A percentile compares a stretch with the other conserved stretches of the same genome.
Conservation (phyloP, 2,888 invertebrate genomes). For the Thymelicus sylvestris region DNA sequence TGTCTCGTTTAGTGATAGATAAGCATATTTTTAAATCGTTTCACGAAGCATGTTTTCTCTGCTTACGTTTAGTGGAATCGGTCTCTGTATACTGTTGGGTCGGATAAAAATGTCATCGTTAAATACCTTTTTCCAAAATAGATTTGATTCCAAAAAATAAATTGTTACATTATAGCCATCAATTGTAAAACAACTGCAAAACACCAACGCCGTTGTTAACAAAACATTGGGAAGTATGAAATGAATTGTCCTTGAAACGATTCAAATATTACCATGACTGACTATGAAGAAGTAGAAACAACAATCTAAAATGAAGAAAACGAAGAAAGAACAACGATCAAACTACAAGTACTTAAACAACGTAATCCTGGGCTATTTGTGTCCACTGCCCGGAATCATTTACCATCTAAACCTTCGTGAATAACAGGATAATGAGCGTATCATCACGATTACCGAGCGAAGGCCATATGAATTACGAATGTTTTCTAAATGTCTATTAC, state of each 20-base stretch:
- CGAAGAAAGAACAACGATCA: not conserved
- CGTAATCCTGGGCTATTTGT: not conserved
- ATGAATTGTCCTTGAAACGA: too few species aligned
- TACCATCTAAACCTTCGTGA: constrained; percentile 6
- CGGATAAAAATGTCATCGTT: not conserved
- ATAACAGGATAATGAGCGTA: constrained; percentile 30
- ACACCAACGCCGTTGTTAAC: too few species aligned
- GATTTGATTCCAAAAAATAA: too few species aligned
- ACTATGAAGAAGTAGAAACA: too few species aligned
- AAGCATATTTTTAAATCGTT: not conserved
- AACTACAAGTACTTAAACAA: not conserved
- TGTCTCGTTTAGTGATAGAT: not conserved
- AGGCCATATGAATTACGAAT: constrained; percentile 22
- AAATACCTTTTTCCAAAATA: not conserved
- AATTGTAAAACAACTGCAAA: too few species aligned
- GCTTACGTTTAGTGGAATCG: not conserved
- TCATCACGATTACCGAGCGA: constrained; percentile 19
- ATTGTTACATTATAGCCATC: too few species aligned
- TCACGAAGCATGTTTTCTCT: not conserved
- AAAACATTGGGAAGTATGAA: too few species aligned
- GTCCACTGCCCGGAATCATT: not conserved
- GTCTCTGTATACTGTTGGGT: not conserved
- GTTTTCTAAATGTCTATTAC: constrained; percentile 25
- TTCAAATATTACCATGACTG: too few species aligned
- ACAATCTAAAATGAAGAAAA: too few species aligned